Percentiles rank a stretch among this genome's conserved stretches.
phyloP scores from a whole-genome alignment of 92 coral and sea anemone genomes.

The Palythoa heliodiscus region DNA sequence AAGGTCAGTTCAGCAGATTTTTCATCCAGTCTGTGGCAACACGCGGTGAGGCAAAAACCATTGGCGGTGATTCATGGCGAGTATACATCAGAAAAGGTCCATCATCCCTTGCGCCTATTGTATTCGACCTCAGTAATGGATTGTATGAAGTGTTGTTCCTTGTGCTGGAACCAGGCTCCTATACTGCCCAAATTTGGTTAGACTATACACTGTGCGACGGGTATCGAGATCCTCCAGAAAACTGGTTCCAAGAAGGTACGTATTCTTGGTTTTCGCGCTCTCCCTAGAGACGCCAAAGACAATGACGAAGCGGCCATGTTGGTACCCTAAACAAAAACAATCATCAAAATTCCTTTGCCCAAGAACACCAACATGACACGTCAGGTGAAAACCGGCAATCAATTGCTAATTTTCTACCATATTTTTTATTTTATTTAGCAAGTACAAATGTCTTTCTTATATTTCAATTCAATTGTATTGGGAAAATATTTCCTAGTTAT shows the following conservation, averaged over 20 bases:
- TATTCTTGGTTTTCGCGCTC: too few relatives aligned
- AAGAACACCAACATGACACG: too few relatives aligned
- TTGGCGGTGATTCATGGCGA: conserved; percentile 90
- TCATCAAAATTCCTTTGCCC: too few relatives aligned
- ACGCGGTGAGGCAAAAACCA: conserved; percentile 54
- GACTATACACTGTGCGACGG: conserved; percentile 89
- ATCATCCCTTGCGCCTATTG: conserved; percentile 75
- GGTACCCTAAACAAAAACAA: too few relatives aligned
- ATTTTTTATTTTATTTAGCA: too few relatives aligned
- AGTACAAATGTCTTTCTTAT: too few relatives aligned
- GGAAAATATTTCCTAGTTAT: too few relatives aligned
- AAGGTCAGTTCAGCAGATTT: conserved; percentile 83
- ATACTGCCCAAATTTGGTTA: conserved; percentile 64
- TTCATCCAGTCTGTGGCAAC: conserved; percentile 74
- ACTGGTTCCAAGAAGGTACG: conserved; percentile 74
- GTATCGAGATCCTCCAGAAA: conserved; percentile 77
- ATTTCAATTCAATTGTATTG: too few relatives aligned
- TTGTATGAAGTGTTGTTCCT: conserved; percentile 74
- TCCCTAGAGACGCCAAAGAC: too few relatives aligned
- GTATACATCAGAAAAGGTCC: conserved; percentile 83
- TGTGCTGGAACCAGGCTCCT: conserved; percentile 74
- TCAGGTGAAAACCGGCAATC: too few relatives aligned
- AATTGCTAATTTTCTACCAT: too few relatives aligned
- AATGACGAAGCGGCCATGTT: too few relatives aligned
- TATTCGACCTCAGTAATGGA: conserved; percentile 81